Base-by-base conservation (phyloP, 2,888 invertebrate genomes). In the Xestoiulus laeticollis region DNA sequence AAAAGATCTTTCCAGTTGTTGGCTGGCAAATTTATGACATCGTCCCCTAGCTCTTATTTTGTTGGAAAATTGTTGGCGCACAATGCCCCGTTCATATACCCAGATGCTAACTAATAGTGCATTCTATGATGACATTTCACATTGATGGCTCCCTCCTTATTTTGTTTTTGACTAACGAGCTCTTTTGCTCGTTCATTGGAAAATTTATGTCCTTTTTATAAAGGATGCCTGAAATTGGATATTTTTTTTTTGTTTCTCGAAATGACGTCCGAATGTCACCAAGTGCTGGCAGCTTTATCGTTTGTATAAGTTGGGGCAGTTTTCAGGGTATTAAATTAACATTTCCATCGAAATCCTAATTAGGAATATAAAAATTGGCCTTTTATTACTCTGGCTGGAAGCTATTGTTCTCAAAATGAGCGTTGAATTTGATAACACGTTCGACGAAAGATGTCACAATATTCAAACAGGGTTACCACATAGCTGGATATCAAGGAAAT, bases 1-100 rank as follows among this genome's bases (percentile, higher is more conserved):
- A n/a, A 59, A 59, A 59, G n/a, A 59, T 59, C 59, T 59, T 59
- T 59, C 59, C 59, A 59, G 59, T 59, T 59, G 59, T 59, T 59
- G 12, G 59, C n/a, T n/a, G 19, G n/a, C 59, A 59, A 59, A 59
- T 59, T 59, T 59, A 59, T 59, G 59, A n/a, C 59, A 16, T 59
- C 19, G 48, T 48, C 48, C 48, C n/a, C 48, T 16, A 48, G 16
- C 48, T 48, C 43, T 14, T 59, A 59, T 59, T 38, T 59, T 59
- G 59, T 59, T 59, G 59, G 59, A n/a, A n/a, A n/a, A 19, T 38
- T n/a, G n/a, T 14, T n/a, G 5, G 59, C n/a, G 59, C 59, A 59
- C 59, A 59, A 59, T 59, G 59, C 59, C 59, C 59, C n/a, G 59
- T 59, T 59, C n/a, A 59, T 59, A 59, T 19, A n/a, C 59, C 59